Evolutionary conservation across 2,797 vertebrate species (phyloP), one percentile per base, ranked within the genome.

Genomic region (Spizella passerina): DNA sequence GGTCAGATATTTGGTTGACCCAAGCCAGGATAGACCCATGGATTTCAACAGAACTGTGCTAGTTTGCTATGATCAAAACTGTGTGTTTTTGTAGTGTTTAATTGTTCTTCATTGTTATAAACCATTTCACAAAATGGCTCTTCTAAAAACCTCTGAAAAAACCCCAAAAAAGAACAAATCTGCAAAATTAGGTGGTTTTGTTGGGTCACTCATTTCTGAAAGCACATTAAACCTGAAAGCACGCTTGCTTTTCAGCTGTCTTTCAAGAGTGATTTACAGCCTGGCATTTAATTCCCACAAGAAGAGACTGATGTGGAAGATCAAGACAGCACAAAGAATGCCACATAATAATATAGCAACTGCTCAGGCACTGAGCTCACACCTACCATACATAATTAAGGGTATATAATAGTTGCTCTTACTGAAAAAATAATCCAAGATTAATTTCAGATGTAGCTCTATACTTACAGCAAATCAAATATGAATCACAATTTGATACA

Each of bases 241-340:
- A 63, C 3, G 3, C 59, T 84, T 91, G 44, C 53, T 86, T 91
- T 77, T 91, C 32, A 56, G 9, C n/a, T 86, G 41, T 82, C 68
- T 91, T 94, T 93, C 53, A 94, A 76, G 39, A 15, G 47, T 83
- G 57, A 53, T 90, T 94, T 73, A 44, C 59, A 76, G 52, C 66
- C 60, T 68, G 41, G 49, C 41, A 68, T 82, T 90, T 87, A 27
- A 44, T 72, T 93, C 53, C 78, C 36, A 38, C 24, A 26, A 60
- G 49, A 69, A 43, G 21, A 78, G 57, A 66, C 27, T 86, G 23
- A 90, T 23, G 27, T 52, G 60, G 34, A 86, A 90, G 19, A 91
- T 41, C 82, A 91, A 82, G 71, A 81, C 14, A 83, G 69, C 56
- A 49, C 63, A 47, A 70, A 43, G 12, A 94, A 60, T 39, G 27